phyloP scores from a whole-genome alignment of 53 echinoderm and acorn worm species.

The Holothuria leucospilota region DNA sequence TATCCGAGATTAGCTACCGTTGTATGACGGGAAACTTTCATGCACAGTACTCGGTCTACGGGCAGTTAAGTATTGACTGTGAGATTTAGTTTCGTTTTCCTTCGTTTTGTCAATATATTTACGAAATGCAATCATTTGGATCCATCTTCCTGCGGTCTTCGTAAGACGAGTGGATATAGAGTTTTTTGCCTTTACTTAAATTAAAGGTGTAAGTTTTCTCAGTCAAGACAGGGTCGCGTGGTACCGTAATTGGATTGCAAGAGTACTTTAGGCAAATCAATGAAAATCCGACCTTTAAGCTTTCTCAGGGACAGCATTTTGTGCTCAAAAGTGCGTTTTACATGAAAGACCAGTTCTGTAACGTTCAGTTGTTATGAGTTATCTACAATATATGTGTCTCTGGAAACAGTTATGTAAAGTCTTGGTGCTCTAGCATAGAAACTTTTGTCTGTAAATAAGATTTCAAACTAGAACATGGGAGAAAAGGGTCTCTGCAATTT shows the following conservation, averaged over 20 bases:
- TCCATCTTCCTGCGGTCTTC: constrained; percentile 36
- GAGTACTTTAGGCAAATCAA: constrained; percentile 36
- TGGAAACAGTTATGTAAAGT: too few species aligned
- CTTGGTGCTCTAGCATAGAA: too few species aligned
- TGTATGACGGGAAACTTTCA: too few species aligned
- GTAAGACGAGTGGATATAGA: constrained; percentile 25
- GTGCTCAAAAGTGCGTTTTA: too few species aligned
- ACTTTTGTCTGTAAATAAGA: too few species aligned
- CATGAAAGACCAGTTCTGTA: too few species aligned
- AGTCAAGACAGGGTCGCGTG: constrained; percentile 48
- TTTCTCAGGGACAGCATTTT: constrained; percentile 7
- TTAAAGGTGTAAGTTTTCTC: constrained; percentile 44
- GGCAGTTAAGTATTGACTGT: constrained; percentile 21
- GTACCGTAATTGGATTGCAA: constrained; percentile 49
- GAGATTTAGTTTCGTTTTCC: constrained; percentile 27
- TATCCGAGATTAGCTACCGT: too few species aligned
- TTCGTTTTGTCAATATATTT: constrained; percentile 46
- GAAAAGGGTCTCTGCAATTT: too few species aligned
- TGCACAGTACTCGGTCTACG: too few species aligned
- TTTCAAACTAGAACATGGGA: too few species aligned
- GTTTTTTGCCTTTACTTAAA: constrained; percentile 40
- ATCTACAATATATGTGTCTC: too few species aligned
- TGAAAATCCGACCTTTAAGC: constrained; percentile 33
- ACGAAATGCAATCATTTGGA: constrained; percentile 48
- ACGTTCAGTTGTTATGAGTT: too few species aligned